Percentiles rank a stretch among this genome's conserved stretches.
These are phyloP conservation scores for Cyrtodaria siliqua DNA, from an alignment of 2,888 invertebrate species.

Conservation along the genomic window DNA sequence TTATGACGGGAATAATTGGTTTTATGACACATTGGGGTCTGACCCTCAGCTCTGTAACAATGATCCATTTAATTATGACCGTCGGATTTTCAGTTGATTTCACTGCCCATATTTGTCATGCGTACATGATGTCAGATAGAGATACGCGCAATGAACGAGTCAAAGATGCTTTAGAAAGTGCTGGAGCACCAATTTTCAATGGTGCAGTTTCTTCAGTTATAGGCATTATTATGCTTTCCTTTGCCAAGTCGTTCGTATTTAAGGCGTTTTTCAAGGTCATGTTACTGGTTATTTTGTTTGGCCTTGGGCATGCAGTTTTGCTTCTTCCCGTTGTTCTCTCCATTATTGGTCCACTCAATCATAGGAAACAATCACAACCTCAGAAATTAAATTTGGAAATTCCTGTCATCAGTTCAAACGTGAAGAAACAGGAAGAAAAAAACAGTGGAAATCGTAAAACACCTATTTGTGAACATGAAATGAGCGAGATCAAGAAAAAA, in stretches of 20 bases:
- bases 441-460: too few species aligned
- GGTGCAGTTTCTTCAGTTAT: slow-evolving; percentile 73
- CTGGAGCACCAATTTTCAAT: slow-evolving; percentile 74
- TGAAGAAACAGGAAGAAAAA: too few species aligned
- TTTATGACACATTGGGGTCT: slow-evolving; percentile 78
- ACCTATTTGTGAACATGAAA: too few species aligned
- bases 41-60: slow-evolving; percentile 78
- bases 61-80: slow-evolving; percentile 82
- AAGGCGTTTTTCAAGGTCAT: slow-evolving; percentile 75
- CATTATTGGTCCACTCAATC: too few species aligned
- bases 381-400: too few species aligned
- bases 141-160: slow-evolving; percentile 48
- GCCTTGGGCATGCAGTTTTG: too few species aligned
- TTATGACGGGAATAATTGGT: slow-evolving; percentile 80
- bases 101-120: slow-evolving; percentile 75
- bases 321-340: too few species aligned
- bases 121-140: slow-evolving; percentile 63
- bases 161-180: slow-evolving; percentile 57
- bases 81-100: slow-evolving; percentile 82
- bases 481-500: too few species aligned
- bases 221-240: slow-evolving; percentile 67
- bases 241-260: slow-evolving; percentile 72
- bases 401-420: too few species aligned
- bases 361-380: too few species aligned
- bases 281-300: slow-evolving; percentile 72